Percentiles rank a stretch among this genome's conserved stretches.
These are phyloP conservation scores for Blennius ocellaris DNA, from an alignment of 2,113 vertebrate species.

Conservation along the genomic window DNA sequence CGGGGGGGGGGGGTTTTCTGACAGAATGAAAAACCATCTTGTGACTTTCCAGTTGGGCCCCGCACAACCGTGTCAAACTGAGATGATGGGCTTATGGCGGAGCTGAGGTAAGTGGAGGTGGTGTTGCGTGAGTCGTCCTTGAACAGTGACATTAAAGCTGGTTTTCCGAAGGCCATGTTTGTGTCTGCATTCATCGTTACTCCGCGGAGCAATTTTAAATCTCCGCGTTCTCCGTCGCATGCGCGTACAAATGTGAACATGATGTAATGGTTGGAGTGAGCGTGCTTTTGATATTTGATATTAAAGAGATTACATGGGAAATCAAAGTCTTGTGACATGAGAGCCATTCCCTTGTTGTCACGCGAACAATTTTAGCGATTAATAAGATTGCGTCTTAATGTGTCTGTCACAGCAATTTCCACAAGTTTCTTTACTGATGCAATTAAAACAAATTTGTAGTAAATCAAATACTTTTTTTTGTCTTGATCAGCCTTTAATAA, in stretches of 20 bases:
- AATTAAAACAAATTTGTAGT: constrained; percentile 2
- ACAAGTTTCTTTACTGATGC: not conserved
- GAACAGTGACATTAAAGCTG: constrained; percentile 3
- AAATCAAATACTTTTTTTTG: not conserved
- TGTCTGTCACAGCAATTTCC: not conserved
- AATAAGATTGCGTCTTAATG: not conserved
- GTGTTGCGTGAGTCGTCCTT: not conserved
- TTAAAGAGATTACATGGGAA: constrained; percentile 4
- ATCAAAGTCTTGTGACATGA: not conserved
- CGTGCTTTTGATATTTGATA: constrained; percentile 24
- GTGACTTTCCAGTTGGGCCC: not conserved
- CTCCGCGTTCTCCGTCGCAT: not conserved
- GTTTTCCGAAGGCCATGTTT: not conserved
- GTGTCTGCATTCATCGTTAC: constrained; percentile 14
- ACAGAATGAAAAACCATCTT: not conserved
- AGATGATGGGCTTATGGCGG: constrained; percentile 5
- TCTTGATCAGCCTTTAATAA: not conserved
- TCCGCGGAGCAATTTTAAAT: not conserved
- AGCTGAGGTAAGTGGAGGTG: not conserved
- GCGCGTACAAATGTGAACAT: not conserved
- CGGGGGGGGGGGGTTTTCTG: too few relatives aligned
- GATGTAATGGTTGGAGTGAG: not conserved
- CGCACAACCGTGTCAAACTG: not conserved
- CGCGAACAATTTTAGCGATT: not conserved
- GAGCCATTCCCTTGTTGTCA: constrained; percentile 1